These are phyloP conservation scores for Psylliodes chrysocephalus DNA, from an alignment of 2,888 invertebrate genomes.

Conservation along the genomic window DNA sequence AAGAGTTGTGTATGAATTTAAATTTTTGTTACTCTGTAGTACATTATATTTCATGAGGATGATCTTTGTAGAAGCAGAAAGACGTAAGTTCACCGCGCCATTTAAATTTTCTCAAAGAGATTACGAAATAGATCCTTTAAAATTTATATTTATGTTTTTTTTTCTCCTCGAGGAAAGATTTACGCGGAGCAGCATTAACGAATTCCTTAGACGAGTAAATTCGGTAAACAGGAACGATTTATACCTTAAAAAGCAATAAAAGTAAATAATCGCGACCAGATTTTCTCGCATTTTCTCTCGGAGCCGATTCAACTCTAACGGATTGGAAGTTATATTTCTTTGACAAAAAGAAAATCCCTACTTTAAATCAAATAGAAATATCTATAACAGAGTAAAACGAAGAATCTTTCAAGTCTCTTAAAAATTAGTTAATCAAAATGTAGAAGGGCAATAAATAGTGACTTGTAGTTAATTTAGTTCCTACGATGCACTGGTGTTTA, in stretches of 20 bases:
- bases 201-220: slow-evolving; percentile 29
- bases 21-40: too few relatives aligned
- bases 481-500: too few relatives aligned
- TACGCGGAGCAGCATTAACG: slow-evolving; percentile 28
- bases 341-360: slow-evolving; percentile 37
- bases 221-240: slow-evolving; percentile 43
- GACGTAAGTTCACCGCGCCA: neutral
- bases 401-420: too few relatives aligned
- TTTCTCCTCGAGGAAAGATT: slow-evolving; percentile 9
- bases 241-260: slow-evolving; percentile 45
- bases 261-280: slow-evolving; percentile 50
- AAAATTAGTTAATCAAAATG: too few relatives aligned
- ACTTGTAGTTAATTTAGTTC: too few relatives aligned
- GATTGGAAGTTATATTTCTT: slow-evolving; percentile 44
- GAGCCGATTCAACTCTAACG: slow-evolving; percentile 47
- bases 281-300: slow-evolving; percentile 47
- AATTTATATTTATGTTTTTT: slow-evolving; percentile 18
- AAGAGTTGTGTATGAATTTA: too few relatives aligned
- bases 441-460: too few relatives aligned
- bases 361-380: too few relatives aligned
- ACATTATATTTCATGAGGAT: too few relatives aligned
- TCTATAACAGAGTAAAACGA: too few relatives aligned
- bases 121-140: slow-evolving; percentile 14
- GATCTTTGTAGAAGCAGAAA: neutral
- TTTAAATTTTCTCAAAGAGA: neutral